Evolutionary conservation across 2,113 vertebrate genomes (phyloP).

Genomic region (Acanthochromis polyacanthus): DNA sequence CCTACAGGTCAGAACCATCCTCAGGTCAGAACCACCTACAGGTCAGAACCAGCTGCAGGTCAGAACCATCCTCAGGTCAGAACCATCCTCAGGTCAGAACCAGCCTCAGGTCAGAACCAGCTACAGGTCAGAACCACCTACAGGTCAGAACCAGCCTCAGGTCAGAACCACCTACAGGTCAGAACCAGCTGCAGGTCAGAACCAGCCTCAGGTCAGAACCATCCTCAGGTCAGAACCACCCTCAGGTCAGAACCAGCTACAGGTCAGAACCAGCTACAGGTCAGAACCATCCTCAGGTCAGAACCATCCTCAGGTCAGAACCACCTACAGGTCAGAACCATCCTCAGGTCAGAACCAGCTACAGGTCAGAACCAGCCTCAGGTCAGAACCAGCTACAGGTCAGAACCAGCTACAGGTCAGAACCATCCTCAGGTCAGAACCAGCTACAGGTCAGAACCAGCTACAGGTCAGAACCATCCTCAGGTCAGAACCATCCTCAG

Average conservation of each 20-base stretch:
- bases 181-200: no score
- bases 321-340: neutral
- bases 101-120: neutral
- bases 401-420: neutral
- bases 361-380: neutral
- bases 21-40: neutral
- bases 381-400: neutral
- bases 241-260: neutral
- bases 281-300: neutral
- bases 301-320: neutral
- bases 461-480: neutral
- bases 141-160: neutral
- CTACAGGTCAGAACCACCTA: no score
- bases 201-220: neutral
- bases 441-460: neutral
- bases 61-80: neutral
- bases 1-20: neutral
- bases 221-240: neutral
- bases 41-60: neutral
- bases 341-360: neutral
- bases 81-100: no score
- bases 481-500: no score
- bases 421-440: neutral
- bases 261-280: neutral
- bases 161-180: neutral